phyloP scores from a whole-genome alignment of 2,113 vertebrate genomes.

The Nycticryphes semicollaris region DNA sequence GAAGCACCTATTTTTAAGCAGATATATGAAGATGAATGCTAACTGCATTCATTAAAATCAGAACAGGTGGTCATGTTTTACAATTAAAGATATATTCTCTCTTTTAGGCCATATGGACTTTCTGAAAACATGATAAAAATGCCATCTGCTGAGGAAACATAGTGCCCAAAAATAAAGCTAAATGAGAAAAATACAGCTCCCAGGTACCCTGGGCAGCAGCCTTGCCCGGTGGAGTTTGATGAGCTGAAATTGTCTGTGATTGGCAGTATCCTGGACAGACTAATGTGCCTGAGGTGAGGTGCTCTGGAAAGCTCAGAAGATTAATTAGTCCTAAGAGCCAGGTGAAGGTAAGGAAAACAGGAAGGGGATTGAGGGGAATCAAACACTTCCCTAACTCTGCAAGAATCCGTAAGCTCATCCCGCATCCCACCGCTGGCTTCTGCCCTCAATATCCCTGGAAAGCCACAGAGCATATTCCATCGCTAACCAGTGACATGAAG shows the following conservation, averaged over 20 bases:
- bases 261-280: background rate
- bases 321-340: background rate
- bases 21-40: constrained; percentile 28
- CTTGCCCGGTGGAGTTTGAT: background rate
- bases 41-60: constrained; percentile 40
- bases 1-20: constrained; percentile 51
- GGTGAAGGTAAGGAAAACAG: background rate
- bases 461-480: rapidly evolving
- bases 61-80: constrained; percentile 66
- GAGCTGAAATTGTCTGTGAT: background rate
- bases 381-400: background rate
- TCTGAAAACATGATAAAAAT: constrained; percentile 57
- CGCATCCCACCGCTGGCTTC: background rate
- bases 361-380: background rate
- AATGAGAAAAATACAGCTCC: constrained; percentile 42
- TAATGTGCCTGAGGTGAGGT: rapidly evolving
- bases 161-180: constrained; percentile 6
- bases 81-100: constrained; percentile 57
- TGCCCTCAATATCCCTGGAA: background rate
- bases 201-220: background rate
- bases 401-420: background rate
- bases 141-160: constrained; percentile 50
- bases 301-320: background rate
- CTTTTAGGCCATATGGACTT: constrained; percentile 59
- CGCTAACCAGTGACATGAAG: background rate